A percentile compares a stretch with the other conserved stretches of the same genome.
phyloP scores from a whole-genome alignment of 2,888 invertebrate genomes.

The Cecidostiba fungosa region DNA sequence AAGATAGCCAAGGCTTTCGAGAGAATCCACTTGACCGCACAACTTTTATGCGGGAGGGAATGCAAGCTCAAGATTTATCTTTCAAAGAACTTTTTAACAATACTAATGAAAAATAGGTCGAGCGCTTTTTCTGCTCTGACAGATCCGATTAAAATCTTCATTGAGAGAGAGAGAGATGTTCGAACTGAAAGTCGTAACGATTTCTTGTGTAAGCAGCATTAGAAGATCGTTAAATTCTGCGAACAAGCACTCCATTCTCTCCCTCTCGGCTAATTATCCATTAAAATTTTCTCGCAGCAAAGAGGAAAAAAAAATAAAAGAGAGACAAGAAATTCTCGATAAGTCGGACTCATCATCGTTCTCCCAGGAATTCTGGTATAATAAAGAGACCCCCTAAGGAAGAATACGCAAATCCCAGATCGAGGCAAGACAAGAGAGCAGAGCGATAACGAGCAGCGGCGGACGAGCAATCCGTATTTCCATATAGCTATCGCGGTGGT shows the following conservation, averaged over 20 bases:
- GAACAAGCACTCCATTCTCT: neutral
- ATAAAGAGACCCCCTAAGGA: neutral
- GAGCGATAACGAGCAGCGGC: conserved; percentile 27
- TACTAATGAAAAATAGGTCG: conserved; percentile 1
- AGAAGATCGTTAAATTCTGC: neutral
- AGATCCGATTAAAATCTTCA: conserved; percentile 7
- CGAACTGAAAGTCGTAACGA: neutral
- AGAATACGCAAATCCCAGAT: neutral
- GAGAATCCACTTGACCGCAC: neutral
- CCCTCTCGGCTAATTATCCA: conserved; percentile 4
- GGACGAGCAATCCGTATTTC: conserved; percentile 18
- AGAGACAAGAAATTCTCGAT: conserved; percentile 17
- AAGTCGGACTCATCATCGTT: neutral
- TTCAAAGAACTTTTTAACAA: neutral
- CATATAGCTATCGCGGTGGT: neutral
- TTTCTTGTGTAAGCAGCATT: neutral
- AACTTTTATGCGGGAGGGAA: neutral
- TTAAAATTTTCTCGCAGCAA: conserved; percentile 22
- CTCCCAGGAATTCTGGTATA: conserved; percentile 13
- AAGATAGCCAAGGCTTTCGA: no score
- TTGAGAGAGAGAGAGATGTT: neutral
- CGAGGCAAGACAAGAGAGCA: neutral
- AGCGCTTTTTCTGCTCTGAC: neutral
- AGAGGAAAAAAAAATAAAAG: neutral
- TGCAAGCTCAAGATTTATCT: neutral